A percentile compares a stretch with the other conserved stretches of the same genome.
phyloP scores from a whole-genome alignment of 2,888 invertebrate species.

The Lasioglossum pauxillum region DNA sequence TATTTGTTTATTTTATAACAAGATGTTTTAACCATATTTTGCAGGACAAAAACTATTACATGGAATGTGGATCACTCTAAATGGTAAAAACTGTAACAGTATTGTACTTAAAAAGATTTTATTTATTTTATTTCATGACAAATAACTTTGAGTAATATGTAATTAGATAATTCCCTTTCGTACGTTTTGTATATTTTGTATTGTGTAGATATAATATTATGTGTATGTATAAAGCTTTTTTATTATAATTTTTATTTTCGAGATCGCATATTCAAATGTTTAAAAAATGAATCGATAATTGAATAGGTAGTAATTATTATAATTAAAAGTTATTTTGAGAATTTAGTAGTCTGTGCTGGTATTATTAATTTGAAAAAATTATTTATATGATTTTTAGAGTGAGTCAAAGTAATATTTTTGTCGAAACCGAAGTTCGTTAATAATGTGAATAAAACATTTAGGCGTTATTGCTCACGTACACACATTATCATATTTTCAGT shows the following conservation, averaged over 20 bases:
- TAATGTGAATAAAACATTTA: constrained; percentile 8
- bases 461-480: constrained; percentile 13
- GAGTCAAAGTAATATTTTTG: constrained; percentile 22
- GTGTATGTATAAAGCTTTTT: constrained; percentile 26
- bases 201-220: constrained; percentile 18
- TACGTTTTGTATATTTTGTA: constrained; percentile 6
- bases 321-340: constrained; percentile 4
- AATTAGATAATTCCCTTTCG: background rate
- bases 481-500: constrained; percentile 41
- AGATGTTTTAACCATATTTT: constrained; percentile 86
- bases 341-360: background rate
- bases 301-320: background rate
- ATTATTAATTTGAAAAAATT: background rate
- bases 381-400: constrained; percentile 13
- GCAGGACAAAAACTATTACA: constrained; percentile 94
- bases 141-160: constrained; percentile 14
- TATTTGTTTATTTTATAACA: constrained; percentile 70
- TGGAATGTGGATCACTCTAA: constrained; percentile 92
- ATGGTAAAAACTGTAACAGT: constrained; percentile 88
- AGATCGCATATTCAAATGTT: background rate
- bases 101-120: constrained; percentile 45
- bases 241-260: constrained; percentile 2
- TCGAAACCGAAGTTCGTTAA: background rate
- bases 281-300: constrained; percentile 13
- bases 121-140: constrained; percentile 20